Percentiles rank a stretch among this genome's conserved stretches.
phyloP scores from a whole-genome alignment of 2,113 vertebrate genomes.

The Anthoscopus minutus region DNA sequence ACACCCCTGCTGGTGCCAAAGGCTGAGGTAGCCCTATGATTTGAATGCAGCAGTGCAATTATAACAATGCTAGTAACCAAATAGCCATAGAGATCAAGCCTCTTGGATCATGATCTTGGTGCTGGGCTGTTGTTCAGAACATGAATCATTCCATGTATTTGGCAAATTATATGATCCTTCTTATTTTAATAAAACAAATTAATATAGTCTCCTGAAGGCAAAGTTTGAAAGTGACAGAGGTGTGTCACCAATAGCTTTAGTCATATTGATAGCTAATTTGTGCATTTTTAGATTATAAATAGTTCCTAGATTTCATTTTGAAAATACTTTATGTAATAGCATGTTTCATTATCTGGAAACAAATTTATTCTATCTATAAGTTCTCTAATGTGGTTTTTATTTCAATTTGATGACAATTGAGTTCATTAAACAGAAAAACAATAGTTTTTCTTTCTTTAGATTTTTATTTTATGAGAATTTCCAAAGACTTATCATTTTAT shows the following conservation, averaged over 20 bases:
- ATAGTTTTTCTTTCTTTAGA: not conserved
- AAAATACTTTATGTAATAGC: not conserved
- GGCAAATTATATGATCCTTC: not conserved
- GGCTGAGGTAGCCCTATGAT: not conserved
- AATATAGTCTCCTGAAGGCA: not conserved
- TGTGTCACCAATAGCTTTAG: not conserved
- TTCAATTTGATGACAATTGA: not conserved
- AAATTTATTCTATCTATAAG: not conserved
- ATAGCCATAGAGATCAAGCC: not conserved
- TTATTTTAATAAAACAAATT: not conserved
- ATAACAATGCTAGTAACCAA: not conserved
- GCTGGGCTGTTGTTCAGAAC: not conserved
- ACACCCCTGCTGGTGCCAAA: not conserved
- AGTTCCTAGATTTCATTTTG: not conserved
- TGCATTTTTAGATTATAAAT: not conserved
- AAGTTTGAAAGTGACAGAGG: not conserved
- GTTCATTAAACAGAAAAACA: not conserved
- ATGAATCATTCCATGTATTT: not conserved
- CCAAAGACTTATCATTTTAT: not conserved
- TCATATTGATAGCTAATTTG: not conserved
- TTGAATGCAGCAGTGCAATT: not conserved
- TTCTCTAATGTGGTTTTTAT: not conserved
- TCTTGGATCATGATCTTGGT: not conserved
- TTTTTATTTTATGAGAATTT: not conserved
- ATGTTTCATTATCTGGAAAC: not conserved